phyloP scores from a whole-genome alignment of 2,113 vertebrate species.

The Notarius quadriscutis region DNA sequence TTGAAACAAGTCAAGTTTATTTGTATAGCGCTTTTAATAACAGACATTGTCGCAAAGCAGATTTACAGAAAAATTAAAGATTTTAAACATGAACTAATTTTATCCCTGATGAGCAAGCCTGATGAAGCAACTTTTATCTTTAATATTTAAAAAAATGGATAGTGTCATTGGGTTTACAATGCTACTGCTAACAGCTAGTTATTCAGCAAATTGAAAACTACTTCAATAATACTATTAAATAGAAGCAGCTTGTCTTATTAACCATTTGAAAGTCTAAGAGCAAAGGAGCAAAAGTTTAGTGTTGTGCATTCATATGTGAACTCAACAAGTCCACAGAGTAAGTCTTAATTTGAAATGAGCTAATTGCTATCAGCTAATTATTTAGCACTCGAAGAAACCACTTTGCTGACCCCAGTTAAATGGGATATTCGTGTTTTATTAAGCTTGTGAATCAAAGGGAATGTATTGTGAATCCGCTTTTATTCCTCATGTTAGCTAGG shows the following conservation, averaged over 20 bases:
- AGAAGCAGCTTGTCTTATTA: not conserved
- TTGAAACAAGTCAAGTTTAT: too few species aligned
- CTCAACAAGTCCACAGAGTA: not conserved
- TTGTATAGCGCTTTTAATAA: too few species aligned
- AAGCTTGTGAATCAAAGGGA: not conserved
- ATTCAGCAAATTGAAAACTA: not conserved
- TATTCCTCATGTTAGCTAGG: not conserved
- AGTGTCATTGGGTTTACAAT: not conserved
- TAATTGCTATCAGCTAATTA: not conserved
- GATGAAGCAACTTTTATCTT: not conserved
- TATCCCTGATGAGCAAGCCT: too few species aligned
- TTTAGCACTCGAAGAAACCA: not conserved
- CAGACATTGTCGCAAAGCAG: too few species aligned
- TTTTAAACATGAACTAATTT: too few species aligned
- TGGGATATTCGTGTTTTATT: not conserved
- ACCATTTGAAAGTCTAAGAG: not conserved
- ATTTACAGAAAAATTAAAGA: too few species aligned
- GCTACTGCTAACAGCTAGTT: not conserved
- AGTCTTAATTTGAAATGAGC: not conserved
- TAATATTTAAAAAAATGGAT: not conserved
- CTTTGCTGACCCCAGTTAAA: not conserved
- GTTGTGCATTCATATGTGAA: not conserved
- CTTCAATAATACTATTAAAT: not conserved
- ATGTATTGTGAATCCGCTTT: not conserved
- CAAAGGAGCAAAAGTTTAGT: not conserved